Percentiles rank a stretch among this genome's conserved stretches.
phyloP scores from a whole-genome alignment of 2,888 invertebrate species.

The Lymantria monacha region DNA sequence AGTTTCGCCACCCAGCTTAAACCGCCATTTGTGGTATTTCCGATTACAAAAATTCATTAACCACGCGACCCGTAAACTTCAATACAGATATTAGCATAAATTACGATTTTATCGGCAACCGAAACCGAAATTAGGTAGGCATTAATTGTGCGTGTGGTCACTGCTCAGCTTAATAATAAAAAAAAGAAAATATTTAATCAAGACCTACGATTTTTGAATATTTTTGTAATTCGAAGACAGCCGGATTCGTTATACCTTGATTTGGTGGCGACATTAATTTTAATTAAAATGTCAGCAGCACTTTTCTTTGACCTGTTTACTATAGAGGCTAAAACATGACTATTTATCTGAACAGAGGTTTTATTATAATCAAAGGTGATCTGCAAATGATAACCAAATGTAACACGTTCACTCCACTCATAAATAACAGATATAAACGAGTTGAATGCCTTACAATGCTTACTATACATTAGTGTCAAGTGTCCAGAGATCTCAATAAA shows the following conservation, averaged over 20 bases:
- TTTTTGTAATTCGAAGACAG: conserved; percentile 6
- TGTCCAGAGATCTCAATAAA: no score
- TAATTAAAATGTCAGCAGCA: not conserved
- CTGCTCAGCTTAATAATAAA: conserved; percentile 11
- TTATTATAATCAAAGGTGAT: no score
- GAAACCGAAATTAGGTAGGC: conserved; percentile 60
- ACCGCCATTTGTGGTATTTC: conserved; percentile 68
- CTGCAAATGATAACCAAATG: no score
- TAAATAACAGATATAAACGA: no score
- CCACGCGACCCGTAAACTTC: conserved; percentile 48
- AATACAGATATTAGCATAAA: conserved; percentile 66
- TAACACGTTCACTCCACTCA: no score
- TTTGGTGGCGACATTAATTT: not conserved
- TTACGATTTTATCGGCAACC: conserved; percentile 63
- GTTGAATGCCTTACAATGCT: no score
- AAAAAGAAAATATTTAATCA: conserved; percentile 22
- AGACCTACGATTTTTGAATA: conserved; percentile 13
- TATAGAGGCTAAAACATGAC: no score
- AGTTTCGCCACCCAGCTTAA: conserved; percentile 50
- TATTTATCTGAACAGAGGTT: no score
- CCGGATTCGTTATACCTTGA: not conserved
- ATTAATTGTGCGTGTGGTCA: conserved; percentile 57
- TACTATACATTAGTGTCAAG: no score
- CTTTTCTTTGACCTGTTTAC: not conserved
- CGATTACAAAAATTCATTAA: conserved; percentile 68